phyloP scores from a whole-genome alignment of 2,888 invertebrate species.

The Drosophila mayaguana region DNA sequence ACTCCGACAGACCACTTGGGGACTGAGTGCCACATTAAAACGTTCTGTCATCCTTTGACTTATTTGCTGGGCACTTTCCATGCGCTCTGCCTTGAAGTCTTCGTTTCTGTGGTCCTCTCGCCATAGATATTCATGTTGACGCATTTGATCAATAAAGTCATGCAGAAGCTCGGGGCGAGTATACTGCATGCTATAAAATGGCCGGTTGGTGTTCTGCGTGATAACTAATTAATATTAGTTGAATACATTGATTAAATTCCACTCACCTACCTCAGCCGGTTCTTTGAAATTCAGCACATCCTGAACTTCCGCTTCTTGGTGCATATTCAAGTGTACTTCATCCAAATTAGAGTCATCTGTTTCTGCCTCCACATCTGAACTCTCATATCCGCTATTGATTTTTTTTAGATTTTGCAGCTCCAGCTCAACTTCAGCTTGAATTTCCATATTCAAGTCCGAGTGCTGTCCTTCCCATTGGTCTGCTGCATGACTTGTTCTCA shows the following conservation, averaged over 20 bases:
- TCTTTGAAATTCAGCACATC: neutral
- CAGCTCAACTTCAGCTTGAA: conserved; percentile 45
- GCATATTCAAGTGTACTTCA: neutral
- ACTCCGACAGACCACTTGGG: conserved; percentile 33
- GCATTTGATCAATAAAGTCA: conserved; percentile 43
- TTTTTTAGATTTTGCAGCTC: conserved; percentile 35
- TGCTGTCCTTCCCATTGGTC: neutral
- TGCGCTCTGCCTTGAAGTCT: conserved; percentile 27
- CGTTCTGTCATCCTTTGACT: conserved; percentile 13
- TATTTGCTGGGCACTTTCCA: conserved; percentile 26
- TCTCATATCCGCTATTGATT: neutral
- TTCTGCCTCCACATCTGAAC: neutral
- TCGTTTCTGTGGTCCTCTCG: conserved; percentile 9
- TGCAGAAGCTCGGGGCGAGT: conserved; percentile 38
- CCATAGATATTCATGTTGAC: conserved; percentile 41
- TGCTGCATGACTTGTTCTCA: conserved; percentile 17
- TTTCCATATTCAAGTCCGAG: conserved; percentile 23
- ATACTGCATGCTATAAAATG: conserved; percentile 43
- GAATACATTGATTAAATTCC: neutral
- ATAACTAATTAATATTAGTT: neutral
- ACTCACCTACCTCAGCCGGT: neutral
- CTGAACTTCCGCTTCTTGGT: neutral
- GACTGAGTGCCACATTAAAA: conserved; percentile 14
- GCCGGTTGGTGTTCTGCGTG: conserved; percentile 18
- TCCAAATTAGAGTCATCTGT: neutral